A percentile compares a stretch with the other conserved stretches of the same genome.
These are phyloP conservation scores for Electrophaes corylata DNA, from an alignment of 2,888 invertebrate genomes.

Conservation along the genomic window DNA sequence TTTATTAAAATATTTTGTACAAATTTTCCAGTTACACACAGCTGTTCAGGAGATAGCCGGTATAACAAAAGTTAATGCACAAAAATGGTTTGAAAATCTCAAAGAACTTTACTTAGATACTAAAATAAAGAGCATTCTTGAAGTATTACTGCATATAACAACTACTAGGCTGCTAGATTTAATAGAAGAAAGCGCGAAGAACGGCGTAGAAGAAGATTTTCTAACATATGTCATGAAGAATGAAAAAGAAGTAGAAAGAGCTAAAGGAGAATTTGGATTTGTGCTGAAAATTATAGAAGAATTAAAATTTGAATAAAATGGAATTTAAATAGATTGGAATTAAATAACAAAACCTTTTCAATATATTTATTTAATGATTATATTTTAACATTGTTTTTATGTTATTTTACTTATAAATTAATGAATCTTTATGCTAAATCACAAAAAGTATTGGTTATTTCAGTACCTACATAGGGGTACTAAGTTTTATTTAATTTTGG, in stretches of 20 bases:
- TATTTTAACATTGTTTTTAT: not conserved
- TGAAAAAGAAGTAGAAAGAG: conserved; percentile 43
- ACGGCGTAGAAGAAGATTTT: conserved; percentile 50
- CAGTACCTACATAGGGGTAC: not conserved
- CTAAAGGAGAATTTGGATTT: conserved; percentile 52
- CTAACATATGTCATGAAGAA: conserved; percentile 47
- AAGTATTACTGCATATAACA: conserved; percentile 58
- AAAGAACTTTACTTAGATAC: conserved; percentile 55
- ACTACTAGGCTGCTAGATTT: conserved; percentile 51
- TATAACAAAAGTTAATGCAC: conserved; percentile 55
- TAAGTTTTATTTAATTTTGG: not conserved
- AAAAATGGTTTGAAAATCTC: conserved; percentile 61
- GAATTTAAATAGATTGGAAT: too few species aligned
- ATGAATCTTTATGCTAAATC: conserved; percentile 18
- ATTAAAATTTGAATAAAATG: conserved; percentile 11
- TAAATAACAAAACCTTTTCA: not conserved
- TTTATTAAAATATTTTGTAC: not conserved
- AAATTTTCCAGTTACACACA: conserved; percentile 62
- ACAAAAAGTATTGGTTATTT: conserved; percentile 18
- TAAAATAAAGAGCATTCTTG: conserved; percentile 45
- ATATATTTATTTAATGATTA: not conserved
- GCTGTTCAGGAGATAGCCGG: conserved; percentile 59
- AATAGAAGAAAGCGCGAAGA: conserved; percentile 54
- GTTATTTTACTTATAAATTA: not conserved
- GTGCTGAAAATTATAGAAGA: conserved; percentile 52